Evolutionary conservation across 2,113 vertebrate genomes (phyloP).

Genomic region (Thermophis baileyi): DNA sequence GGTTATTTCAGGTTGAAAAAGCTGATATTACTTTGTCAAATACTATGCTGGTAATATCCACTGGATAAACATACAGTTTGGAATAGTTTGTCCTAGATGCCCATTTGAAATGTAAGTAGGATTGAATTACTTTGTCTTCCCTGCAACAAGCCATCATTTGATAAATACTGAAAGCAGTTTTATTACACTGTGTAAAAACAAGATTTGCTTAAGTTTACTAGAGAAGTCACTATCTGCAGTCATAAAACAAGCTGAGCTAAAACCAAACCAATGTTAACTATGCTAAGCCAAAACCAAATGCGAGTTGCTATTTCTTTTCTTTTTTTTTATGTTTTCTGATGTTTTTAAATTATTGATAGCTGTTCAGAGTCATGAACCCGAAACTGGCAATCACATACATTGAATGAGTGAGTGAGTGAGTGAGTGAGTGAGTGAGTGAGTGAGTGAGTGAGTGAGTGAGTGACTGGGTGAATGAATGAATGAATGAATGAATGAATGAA

Average conservation of each 20-base stretch:
- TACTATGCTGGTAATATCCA: constrained; percentile 3
- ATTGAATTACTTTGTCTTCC: neutral
- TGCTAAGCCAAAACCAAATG: neutral
- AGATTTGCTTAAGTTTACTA: neutral
- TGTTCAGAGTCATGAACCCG: neutral
- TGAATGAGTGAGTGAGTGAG: neutral
- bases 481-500: neutral
- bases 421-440: too few species aligned
- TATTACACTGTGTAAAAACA: neutral
- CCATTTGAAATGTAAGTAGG: neutral
- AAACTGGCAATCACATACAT: neutral
- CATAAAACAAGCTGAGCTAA: neutral
- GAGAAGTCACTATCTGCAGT: neutral
- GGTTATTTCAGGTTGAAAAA: neutral
- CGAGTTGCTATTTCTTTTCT: neutral
- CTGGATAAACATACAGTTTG: neutral
- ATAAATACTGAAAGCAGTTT: neutral
- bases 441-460: too few species aligned
- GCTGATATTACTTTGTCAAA: neutral
- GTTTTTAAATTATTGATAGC: neutral
- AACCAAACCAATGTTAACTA: neutral
- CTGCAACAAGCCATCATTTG: neutral
- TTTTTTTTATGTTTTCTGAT: neutral
- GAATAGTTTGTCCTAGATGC: neutral
- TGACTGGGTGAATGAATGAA: too few species aligned